Evolutionary conservation across 2,888 invertebrate genomes (phyloP), one percentile per base, ranked within the genome.

Genomic region (Drosophila lutescens): DNA sequence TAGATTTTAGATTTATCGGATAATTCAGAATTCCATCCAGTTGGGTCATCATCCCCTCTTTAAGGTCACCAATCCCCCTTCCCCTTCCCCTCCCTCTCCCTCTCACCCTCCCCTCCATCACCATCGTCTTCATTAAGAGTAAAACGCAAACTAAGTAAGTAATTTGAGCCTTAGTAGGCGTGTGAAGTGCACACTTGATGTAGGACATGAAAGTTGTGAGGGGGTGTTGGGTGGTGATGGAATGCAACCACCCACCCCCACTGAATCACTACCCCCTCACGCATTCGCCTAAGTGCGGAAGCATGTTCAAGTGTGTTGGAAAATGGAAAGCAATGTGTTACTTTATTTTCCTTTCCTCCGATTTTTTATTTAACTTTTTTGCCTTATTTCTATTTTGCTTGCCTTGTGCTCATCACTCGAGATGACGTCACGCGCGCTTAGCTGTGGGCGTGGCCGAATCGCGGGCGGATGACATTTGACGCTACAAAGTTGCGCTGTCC

Each of bases 301-400:
- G 80, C 89, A 87, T 90, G 89, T 89, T 90, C 80, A 90, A 90
- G 89, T 89, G 79, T 85, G 79, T 78, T 86, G 78, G 76, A 85
- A 49, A 84, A 85, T 84, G 83, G 79, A 78, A 81, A 85, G 63
- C 71, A 71, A 70, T 59, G 62, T 66, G 57, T 65, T 65, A 49
- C 50, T 61, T 53, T 58, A 34, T 49, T 40, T 20, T 15, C 12
- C 12, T 12, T n/a, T 54, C 34, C 30, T 57, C 30, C 15, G 30
- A 58, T 41, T 58, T 58, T 20, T 32, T 30, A 41, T 44, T 67
- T 43, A 51, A 20, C 17, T 44, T 59, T 47, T 72, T 70, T 63
- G 55, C 49, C 55, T 72, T 23, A 23, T 15, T 49, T 57, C 47
- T 46, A 17, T n/a, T 65, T 20, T 15, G 46, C 41, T 38, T 47